A percentile compares a stretch with the other conserved stretches of the same genome.
These are phyloP conservation scores for Ptilorrhoa leucosticta DNA, from an alignment of 2,113 vertebrate genomes.

Conservation along the genomic window DNA sequence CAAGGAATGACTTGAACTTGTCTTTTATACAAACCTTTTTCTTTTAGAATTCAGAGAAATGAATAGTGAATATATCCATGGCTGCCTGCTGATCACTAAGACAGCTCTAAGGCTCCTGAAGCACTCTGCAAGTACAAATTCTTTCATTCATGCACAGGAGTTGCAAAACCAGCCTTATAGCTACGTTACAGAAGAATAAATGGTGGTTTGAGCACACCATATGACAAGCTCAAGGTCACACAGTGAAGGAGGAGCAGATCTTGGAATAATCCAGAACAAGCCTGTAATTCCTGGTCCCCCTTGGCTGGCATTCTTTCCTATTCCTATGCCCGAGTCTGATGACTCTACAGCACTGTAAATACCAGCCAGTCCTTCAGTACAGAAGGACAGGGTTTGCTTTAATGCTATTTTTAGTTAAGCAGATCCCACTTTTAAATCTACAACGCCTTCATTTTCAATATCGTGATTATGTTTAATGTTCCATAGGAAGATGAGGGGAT, in stretches of 20 bases:
- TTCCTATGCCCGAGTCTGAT: constrained; percentile 30
- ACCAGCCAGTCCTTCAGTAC: constrained; percentile 60
- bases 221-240: constrained; percentile 23
- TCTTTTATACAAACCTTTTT: background rate
- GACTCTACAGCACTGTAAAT: constrained; percentile 55
- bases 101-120: background rate
- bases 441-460: constrained; percentile 64
- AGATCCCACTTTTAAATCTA: constrained; percentile 66
- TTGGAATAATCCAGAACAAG: constrained; percentile 46
- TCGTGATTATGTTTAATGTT: constrained; percentile 61
- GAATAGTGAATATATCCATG: background rate
- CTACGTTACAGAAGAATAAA: background rate
- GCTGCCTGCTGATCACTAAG: background rate
- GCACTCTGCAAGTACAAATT: background rate
- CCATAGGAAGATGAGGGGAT: constrained; percentile 56
- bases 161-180: background rate
- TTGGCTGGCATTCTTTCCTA: constrained; percentile 56
- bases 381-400: constrained; percentile 58
- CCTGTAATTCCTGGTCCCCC: constrained; percentile 35
- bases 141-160: background rate
- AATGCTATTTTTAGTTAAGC: constrained; percentile 65
- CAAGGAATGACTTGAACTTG: background rate
- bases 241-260: background rate
- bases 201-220: background rate
- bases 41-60: background rate